Base-by-base conservation (phyloP, 2,888 invertebrate species). In the Thymelicus sylvestris region DNA sequence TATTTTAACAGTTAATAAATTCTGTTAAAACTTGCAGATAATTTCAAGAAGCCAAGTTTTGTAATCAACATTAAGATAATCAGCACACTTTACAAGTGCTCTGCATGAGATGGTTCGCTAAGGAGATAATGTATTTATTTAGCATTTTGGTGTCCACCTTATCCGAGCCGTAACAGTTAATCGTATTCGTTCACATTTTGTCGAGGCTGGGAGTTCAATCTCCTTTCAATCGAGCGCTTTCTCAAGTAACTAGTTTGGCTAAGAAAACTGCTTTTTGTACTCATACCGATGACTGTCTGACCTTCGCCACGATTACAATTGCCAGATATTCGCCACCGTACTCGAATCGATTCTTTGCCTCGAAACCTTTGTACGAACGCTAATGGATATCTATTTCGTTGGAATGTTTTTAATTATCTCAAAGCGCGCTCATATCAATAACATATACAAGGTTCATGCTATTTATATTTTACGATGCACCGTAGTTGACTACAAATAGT, bases 171-270 rank as follows among this genome's bases (percentile, higher is more conserved):
- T 69, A 64, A 55, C 70, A 70, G 70, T 66, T 65, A 66, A 66
- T 70, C 65, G 65, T 44, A 70, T 66, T 70, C 60, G 70, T 70
- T 66, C 60, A 65, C 50, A 70, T 5, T 61, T 60, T 52, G 70
- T 52, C 52, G 65, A 68, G 67, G 62, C 62, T 68, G 67, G 39
- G 67, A 61, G 69, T 69, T 69, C 64, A 69, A 69, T 69, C 70
- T 70, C 70, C 65, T 70, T 70, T 65, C 60, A 66, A 65, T 52
- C 60, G 60, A 65, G 41, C 70, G 70, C 65, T 70, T 66, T 70
- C 70, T 65, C 65, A 57, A 60, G 52, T 52, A 65, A 70, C 65
- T 69, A 64, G 69, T 69, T 69, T 64, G 64, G 41, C 69, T 69
- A 69, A 41, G 59, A 59, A 60, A 70, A 41, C 69, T 61, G 60